A percentile compares a stretch with the other conserved stretches of the same genome.
Evolutionary conservation across 2,113 vertebrate genomes (phyloP).

Genomic region (Pimephales promelas): DNA sequence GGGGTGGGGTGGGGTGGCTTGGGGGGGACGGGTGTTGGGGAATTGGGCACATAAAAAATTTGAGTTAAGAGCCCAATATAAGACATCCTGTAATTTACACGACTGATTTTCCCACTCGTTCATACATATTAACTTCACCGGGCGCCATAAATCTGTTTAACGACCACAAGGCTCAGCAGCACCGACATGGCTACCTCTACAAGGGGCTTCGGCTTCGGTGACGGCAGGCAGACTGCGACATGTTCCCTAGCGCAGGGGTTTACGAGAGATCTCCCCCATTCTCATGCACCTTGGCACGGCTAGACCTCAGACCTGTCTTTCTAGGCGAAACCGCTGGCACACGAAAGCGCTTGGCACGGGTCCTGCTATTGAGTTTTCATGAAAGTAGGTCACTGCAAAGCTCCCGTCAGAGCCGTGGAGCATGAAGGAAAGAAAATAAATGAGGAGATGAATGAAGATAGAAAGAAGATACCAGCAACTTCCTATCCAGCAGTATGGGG

Average conservation of each 20-base stretch:
- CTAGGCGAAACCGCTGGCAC: constrained; percentile 63
- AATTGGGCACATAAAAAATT: constrained; percentile 59
- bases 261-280: constrained; percentile 48
- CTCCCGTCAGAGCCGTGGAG: constrained; percentile 59
- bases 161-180: constrained; percentile 50
- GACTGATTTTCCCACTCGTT: constrained; percentile 64
- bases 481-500: constrained; percentile 59
- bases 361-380: constrained; percentile 68
- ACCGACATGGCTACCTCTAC: constrained; percentile 28
- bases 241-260: constrained; percentile 10
- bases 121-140: constrained; percentile 57
- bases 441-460: constrained; percentile 54
- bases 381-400: constrained; percentile 73
- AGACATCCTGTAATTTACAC: constrained; percentile 57
- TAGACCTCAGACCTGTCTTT: constrained; percentile 56
- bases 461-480: constrained; percentile 55
- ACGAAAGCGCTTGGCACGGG: constrained; percentile 59
- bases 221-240: constrained; percentile 50
- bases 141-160: constrained; percentile 66
- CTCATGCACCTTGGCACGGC: constrained; percentile 57
- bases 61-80: constrained; percentile 62
- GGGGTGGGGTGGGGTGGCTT: background rate
- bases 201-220: constrained; percentile 23
- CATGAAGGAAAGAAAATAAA: constrained; percentile 68
- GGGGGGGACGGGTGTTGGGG: constrained; percentile 30